Conservation (phyloP, 2,797 vertebrate species). For the Ceryle rudis region DNA sequence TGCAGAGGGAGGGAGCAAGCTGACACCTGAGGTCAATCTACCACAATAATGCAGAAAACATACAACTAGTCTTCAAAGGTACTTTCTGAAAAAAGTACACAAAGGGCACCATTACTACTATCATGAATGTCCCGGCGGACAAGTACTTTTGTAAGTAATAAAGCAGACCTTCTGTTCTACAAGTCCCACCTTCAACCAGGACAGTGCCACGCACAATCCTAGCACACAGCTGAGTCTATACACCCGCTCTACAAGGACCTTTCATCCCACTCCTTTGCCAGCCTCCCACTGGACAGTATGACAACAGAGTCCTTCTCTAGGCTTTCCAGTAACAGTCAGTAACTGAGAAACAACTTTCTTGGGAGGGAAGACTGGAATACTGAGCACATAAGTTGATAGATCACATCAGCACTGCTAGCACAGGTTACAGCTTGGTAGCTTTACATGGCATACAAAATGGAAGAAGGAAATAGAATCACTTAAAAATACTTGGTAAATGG, state of each 20-base stretch:
- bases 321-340: not conserved
- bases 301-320: not conserved
- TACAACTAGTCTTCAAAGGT: too few relatives aligned
- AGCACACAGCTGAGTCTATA: not conserved
- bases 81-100: too few relatives aligned
- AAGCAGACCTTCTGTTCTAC: not conserved
- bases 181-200: not conserved
- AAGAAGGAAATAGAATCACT: not conserved
- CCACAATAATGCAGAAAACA: too few relatives aligned
- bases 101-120: not conserved
- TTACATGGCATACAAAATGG: not conserved
- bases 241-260: not conserved
- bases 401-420: not conserved
- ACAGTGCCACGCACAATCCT: not conserved
- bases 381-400: not conserved
- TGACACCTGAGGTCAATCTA: too few relatives aligned
- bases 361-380: not conserved
- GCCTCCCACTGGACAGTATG: not conserved
- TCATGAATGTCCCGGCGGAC: not conserved
- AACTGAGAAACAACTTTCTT: not conserved
- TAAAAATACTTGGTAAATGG: not conserved
- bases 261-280: not conserved
- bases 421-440: not conserved
- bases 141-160: not conserved
- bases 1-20: too few relatives aligned